Evolutionary conservation across 2,113 vertebrate genomes (phyloP).

Genomic region (Odocoileus virginianus): DNA sequence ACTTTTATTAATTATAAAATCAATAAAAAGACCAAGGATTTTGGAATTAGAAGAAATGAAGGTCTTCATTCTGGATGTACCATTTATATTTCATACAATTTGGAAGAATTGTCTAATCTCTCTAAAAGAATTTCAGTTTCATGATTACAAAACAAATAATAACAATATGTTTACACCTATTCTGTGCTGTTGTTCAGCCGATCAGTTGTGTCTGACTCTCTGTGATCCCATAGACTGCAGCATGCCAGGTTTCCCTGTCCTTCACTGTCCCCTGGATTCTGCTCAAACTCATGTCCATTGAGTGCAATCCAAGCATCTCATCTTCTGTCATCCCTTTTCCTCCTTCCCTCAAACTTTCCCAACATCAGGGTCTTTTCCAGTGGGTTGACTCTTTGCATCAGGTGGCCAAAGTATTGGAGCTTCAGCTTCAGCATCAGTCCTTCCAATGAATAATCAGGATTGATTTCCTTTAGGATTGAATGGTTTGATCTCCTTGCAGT

Average conservation of each 20-base stretch:
- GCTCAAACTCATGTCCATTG: background rate
- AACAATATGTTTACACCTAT: background rate
- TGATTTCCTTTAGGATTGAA: background rate
- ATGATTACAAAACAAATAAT: background rate
- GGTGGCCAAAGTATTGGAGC: background rate
- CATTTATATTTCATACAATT: background rate
- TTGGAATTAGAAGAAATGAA: background rate
- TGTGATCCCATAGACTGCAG: background rate
- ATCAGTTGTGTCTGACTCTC: background rate
- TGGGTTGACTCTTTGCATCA: background rate
- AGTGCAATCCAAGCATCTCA: background rate
- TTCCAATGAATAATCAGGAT: background rate
- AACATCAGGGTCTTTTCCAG: background rate
- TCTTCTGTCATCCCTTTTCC: background rate
- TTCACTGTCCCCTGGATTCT: background rate
- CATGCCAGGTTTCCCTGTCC: background rate
- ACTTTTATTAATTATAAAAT: background rate
- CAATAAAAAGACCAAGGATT: background rate
- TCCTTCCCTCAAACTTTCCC: background rate
- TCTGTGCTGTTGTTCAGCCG: background rate
- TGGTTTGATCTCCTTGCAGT: background rate
- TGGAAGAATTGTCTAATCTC: background rate
- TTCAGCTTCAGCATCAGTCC: background rate
- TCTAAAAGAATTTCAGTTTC: background rate
- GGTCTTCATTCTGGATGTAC: background rate